A percentile compares a stretch with the other conserved stretches of the same genome.
Evolutionary conservation across 2,113 vertebrate genomes (phyloP).

Genomic region (Narcine bancroftii): DNA sequence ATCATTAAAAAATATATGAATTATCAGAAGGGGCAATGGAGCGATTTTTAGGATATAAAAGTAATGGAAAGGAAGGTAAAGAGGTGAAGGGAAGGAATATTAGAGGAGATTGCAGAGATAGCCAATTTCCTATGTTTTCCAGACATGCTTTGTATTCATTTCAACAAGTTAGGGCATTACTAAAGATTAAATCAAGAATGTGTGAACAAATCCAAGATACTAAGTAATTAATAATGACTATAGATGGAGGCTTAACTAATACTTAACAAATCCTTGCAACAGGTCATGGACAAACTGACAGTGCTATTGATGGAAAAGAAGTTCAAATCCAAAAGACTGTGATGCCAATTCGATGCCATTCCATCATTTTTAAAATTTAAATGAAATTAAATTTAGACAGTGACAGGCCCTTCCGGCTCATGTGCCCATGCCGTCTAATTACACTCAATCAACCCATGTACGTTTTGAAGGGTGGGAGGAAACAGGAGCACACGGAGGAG

Average conservation of each 20-base stretch:
- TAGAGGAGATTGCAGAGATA: background rate
- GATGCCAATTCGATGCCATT: background rate
- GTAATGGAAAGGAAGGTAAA: background rate
- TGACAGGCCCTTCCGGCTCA: no score
- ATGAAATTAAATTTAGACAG: no score
- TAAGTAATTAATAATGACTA: background rate
- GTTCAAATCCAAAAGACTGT: background rate
- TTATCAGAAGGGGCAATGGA: background rate
- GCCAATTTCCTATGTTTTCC: background rate
- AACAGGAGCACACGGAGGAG: no score
- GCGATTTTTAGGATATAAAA: background rate
- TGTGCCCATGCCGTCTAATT: no score
- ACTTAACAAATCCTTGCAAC: background rate
- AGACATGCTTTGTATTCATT: background rate
- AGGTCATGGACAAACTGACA: background rate
- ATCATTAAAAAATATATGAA: background rate
- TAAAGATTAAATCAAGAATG: background rate
- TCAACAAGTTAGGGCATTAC: background rate
- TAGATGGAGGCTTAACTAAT: background rate
- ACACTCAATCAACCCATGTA: no score
- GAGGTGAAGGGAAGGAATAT: background rate
- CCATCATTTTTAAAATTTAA: background rate
- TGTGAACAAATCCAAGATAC: background rate
- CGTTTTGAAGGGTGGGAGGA: no score
- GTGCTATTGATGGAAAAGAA: background rate